phyloP scores from a whole-genome alignment of 2,888 invertebrate genomes.

The Eupithecia exiguata region DNA sequence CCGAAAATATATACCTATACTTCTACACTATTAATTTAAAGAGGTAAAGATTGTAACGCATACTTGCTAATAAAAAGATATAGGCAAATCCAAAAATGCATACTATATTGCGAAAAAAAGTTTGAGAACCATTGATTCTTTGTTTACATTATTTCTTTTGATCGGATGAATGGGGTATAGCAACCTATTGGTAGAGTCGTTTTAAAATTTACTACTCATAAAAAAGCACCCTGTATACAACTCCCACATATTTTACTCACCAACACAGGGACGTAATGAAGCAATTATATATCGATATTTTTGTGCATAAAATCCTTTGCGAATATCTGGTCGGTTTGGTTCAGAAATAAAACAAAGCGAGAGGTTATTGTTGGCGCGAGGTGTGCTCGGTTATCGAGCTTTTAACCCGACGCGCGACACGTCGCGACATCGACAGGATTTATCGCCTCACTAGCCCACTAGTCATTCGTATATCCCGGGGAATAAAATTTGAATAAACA shows the following conservation, averaged over 20 bases:
- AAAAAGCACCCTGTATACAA: conserved; percentile 71
- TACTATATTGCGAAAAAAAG: too few relatives aligned
- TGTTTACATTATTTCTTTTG: too few relatives aligned
- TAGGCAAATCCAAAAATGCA: too few relatives aligned
- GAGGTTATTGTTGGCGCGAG: conserved; percentile 81
- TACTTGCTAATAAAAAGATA: too few relatives aligned
- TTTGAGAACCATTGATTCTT: too few relatives aligned
- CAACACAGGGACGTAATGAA: conserved; percentile 84
- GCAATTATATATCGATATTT: conserved; percentile 85
- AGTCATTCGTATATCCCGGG: conserved; percentile 79
- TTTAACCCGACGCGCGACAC: conserved; percentile 83
- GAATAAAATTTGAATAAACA: conserved; percentile 76
- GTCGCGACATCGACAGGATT: conserved; percentile 80
- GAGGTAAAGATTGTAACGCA: too few relatives aligned
- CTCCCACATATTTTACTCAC: conserved; percentile 84
- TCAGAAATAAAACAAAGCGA: conserved; percentile 80
- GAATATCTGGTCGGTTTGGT: conserved; percentile 75
- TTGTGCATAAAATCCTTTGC: conserved; percentile 83
- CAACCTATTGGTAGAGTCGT: not conserved
- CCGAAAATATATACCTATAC: too few relatives aligned
- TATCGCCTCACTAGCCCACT: conserved; percentile 81
- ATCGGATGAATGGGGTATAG: too few relatives aligned
- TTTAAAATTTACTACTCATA: not conserved
- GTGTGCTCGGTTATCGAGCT: conserved; percentile 83
- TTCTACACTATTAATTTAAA: too few relatives aligned